Base-by-base conservation (phyloP, 2,888 invertebrate species). In the Melanostoma scalare region DNA sequence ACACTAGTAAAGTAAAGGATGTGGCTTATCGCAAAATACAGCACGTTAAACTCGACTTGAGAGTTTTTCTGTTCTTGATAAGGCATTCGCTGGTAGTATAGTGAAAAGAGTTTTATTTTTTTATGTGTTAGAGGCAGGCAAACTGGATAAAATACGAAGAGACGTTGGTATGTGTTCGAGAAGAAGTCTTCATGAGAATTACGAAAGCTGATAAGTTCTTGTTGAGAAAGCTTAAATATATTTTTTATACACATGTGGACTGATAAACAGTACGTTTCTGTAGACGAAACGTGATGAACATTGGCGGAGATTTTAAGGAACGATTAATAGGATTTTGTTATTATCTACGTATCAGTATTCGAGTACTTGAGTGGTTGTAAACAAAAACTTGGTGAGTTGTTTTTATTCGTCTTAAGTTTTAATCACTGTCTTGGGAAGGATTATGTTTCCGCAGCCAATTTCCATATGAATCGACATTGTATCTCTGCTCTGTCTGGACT, bases 131-230 rank as follows among this genome's bases (percentile, higher is more conserved):
- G 20, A 20, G 20, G 20, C 20, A 20, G 20, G 20, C 20, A 20
- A 20, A 20, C 38, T 30, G 20, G 38, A 38, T 38, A 38, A 38
- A 38, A 56, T n/a, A 4, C 6, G 6, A 8, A 55, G 1, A 20
- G 20, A 20, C 20, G 20, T 20, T 1, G 20, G 20, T 20, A 20
- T 20, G 20, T 20, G 20, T 20, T 6, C 5, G 33, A 55, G 58
- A 30, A 50, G 42, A 72, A 68, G 33, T 68, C 56, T 56, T 65
- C 30, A 55, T 60, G 58, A 58, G 52, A 44, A 73, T 78, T 82
- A 82, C 78, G 73, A 73, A 73, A 82, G 61, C 52, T 65, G 82
- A 82, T 82, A 78, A 78, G 2, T 61, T 50, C 6, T 72, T 68
- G 1, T 42, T 44, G 44, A 44, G 42, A 50, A 38, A 74, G 38